Percentiles rank a stretch among this genome's conserved stretches.
Conservation (phyloP, 2,888 invertebrate genomes). For the Muscina levida region DNA sequence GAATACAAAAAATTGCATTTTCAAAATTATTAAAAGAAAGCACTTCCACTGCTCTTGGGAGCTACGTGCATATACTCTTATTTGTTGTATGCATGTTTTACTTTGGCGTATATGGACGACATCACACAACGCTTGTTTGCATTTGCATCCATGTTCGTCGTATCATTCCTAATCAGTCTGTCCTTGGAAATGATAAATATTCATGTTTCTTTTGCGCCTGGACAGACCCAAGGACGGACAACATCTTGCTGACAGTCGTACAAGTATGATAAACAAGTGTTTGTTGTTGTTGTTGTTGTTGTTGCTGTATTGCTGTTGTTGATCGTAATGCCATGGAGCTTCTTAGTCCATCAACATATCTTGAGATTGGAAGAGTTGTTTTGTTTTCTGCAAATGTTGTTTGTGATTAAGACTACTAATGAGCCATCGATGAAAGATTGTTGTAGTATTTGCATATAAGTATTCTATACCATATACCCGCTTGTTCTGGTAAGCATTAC, state of each 20-base stretch:
- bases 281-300: constrained; percentile 39
- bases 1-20: background rate
- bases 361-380: constrained; percentile 12
- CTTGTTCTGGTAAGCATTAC: too few species aligned
- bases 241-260: background rate
- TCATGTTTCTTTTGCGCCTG: constrained; percentile 42
- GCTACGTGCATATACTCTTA: too few species aligned
- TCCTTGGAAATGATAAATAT: constrained; percentile 66
- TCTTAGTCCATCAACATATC: background rate
- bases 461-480: too few species aligned
- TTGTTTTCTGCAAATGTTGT: constrained; percentile 52
- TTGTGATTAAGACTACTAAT: constrained; percentile 64
- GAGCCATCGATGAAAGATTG: constrained; percentile 61
- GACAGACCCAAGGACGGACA: background rate
- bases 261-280: constrained; percentile 51
- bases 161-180: constrained; percentile 63
- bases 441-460: background rate
- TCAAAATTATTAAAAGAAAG: background rate
- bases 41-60: background rate
- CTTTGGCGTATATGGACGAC: background rate
- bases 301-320: constrained; percentile 13
- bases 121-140: too few species aligned
- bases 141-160: constrained; percentile 5
- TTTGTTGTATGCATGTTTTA: too few species aligned
- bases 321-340: background rate